Conservation (phyloP, 2,888 invertebrate species). For the Aleiodes alternator region DNA sequence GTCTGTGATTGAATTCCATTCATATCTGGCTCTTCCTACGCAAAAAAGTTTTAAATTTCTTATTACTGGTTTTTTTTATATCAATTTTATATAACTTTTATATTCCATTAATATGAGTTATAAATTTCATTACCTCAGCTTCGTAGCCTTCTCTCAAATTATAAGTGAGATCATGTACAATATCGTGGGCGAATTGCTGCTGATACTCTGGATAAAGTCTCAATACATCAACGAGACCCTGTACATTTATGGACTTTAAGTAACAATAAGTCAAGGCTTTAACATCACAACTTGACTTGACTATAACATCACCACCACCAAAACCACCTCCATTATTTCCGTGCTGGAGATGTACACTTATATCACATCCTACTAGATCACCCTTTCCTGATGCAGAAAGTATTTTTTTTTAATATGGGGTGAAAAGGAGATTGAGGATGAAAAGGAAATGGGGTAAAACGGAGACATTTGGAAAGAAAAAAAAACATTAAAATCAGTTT, state of each 20-base stretch:
- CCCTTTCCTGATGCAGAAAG: slow-evolving; percentile 86
- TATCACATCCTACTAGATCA: slow-evolving; percentile 95
- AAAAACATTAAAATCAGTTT: too few relatives aligned
- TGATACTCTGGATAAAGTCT: slow-evolving; percentile 96
- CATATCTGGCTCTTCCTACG: slow-evolving; percentile 83
- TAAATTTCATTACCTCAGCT: slow-evolving; percentile 80
- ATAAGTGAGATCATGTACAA: slow-evolving; percentile 95
- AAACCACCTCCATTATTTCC: slow-evolving; percentile 78
- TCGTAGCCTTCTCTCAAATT: slow-evolving; percentile 96
- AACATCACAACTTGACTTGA: slow-evolving; percentile 96
- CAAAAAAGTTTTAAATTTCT: slow-evolving; percentile 41
- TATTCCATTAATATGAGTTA: too few relatives aligned
- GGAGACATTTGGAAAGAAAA: not conserved
- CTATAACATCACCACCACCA: slow-evolving; percentile 85
- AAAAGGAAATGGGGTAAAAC: not conserved
- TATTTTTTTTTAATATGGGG: not conserved
- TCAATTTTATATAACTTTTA: not conserved
- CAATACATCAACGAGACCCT: slow-evolving; percentile 91
- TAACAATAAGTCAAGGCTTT: slow-evolving; percentile 97
- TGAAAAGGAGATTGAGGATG: not conserved
- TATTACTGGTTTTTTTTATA: not conserved
- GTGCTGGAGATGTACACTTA: slow-evolving; percentile 86
- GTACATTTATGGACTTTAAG: slow-evolving; percentile 94
- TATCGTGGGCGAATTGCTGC: slow-evolving; percentile 94
- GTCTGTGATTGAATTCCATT: slow-evolving; percentile 89